Evolutionary conservation across 2,113 vertebrate species (phyloP).

Genomic region (Labeo catla): DNA sequence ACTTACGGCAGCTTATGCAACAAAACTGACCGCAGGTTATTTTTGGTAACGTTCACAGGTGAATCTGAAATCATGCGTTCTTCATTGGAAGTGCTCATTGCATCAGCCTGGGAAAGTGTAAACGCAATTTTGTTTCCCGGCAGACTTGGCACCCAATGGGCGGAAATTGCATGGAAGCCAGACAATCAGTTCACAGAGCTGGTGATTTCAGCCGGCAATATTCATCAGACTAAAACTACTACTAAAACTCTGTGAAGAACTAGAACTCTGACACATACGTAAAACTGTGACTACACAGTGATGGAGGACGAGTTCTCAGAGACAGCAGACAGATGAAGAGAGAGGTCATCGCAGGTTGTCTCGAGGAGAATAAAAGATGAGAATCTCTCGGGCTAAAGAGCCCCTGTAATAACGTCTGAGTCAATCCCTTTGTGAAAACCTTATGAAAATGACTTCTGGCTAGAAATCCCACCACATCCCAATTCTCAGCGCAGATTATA

Average conservation of each 20-base stretch:
- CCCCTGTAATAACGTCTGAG: not conserved
- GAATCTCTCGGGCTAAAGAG: not conserved
- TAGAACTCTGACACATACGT: not conserved
- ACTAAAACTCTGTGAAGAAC: too few species aligned
- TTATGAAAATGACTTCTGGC: constrained; percentile 21
- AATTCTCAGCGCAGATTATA: not conserved
- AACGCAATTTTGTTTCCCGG: not conserved
- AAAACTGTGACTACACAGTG: not conserved
- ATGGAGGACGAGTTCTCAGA: not conserved
- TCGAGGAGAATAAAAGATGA: constrained; percentile 10
- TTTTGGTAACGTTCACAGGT: not conserved
- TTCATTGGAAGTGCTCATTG: not conserved
- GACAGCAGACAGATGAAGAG: not conserved
- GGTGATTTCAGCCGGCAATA: not conserved
- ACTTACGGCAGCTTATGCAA: not conserved
- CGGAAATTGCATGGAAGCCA: not conserved
- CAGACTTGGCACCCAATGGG: not conserved
- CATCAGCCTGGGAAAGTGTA: not conserved
- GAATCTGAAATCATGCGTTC: not conserved
- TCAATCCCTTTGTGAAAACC: constrained; percentile 2
- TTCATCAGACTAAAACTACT: too few species aligned
- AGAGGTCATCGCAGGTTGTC: not conserved
- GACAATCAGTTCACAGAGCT: constrained; percentile 2
- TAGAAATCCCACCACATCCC: not conserved
- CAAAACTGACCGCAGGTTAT: not conserved